These are phyloP conservation scores for Phymorhynchus buccinoides DNA, from an alignment of 1,140 invertebrate genomes.

Conservation along the genomic window DNA sequence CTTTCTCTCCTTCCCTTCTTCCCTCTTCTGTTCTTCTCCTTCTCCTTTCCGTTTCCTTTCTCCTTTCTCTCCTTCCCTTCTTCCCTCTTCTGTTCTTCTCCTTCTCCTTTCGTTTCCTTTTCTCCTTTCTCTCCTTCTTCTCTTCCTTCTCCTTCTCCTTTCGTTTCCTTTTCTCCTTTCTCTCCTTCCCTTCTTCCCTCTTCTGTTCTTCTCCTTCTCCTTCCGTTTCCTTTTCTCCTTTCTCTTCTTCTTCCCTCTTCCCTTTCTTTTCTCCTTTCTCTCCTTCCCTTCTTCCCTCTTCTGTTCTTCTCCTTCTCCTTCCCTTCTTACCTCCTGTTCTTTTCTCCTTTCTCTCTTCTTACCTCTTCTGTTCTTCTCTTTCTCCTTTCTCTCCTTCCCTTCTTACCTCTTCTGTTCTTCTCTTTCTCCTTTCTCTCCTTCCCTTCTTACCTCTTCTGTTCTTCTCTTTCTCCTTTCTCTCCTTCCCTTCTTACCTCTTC, in stretches of 20 bases:
- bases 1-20: too few relatives aligned
- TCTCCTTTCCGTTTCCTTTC: too few relatives aligned
- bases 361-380: not conserved
- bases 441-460: too few relatives aligned
- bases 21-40: too few relatives aligned
- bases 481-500: not conserved
- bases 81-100: not conserved
- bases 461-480: too few relatives aligned
- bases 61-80: not conserved
- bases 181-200: too few relatives aligned
- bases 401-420: too few relatives aligned
- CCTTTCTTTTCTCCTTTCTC: not conserved
- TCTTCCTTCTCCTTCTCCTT: not conserved
- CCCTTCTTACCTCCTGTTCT: not conserved
- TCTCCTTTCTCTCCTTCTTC: not conserved
- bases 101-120: not conserved
- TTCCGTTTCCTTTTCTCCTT: not conserved
- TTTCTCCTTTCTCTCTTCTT: not conserved
- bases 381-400: not conserved
- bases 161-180: not conserved
- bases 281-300: not conserved
- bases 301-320: not conserved
- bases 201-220: not conserved
- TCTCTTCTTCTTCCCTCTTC: not conserved
- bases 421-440: not conserved